These are phyloP conservation scores for Enoplosus armatus DNA, from an alignment of 2,797 vertebrate species.

Conservation along the genomic window DNA sequence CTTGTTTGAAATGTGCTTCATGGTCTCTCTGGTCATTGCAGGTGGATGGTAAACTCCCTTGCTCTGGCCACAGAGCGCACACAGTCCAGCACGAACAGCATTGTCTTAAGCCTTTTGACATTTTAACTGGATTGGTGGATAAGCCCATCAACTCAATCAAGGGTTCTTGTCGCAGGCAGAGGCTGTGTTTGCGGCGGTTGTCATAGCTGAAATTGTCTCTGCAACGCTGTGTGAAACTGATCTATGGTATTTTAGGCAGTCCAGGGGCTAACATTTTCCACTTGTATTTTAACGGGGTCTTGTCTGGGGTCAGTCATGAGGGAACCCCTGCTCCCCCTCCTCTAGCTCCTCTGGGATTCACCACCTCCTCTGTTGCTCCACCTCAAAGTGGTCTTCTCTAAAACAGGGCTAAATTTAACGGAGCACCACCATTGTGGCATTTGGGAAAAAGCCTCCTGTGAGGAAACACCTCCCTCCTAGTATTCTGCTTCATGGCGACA, in stretches of 20 bases:
- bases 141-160: constrained; percentile 65
- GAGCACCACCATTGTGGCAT: constrained; percentile 50
- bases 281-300: constrained; percentile 59
- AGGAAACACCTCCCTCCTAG: constrained; percentile 46
- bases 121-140: constrained; percentile 71
- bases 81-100: constrained; percentile 4
- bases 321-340: constrained; percentile 40
- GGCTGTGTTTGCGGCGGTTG: constrained; percentile 57
- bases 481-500: constrained; percentile 48
- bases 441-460: constrained; percentile 47
- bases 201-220: constrained; percentile 54
- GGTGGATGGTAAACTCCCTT: constrained; percentile 22
- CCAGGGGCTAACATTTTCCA: constrained; percentile 67
- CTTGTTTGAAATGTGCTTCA: neutral
- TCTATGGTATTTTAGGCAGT: constrained; percentile 67
- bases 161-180: constrained; percentile 51
- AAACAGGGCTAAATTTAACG: constrained; percentile 69
- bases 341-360: constrained; percentile 29
- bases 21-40: constrained; percentile 23
- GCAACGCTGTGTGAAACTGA: constrained; percentile 64
- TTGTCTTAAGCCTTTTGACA: constrained; percentile 68
- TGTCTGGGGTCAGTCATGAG: constrained; percentile 49
- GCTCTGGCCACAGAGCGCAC: neutral
- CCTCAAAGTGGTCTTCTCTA: constrained; percentile 33
- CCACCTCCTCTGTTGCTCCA: constrained; percentile 33